Evolutionary conservation across 2,797 vertebrate genomes (phyloP).

Genomic region (Trematomus bernacchii): DNA sequence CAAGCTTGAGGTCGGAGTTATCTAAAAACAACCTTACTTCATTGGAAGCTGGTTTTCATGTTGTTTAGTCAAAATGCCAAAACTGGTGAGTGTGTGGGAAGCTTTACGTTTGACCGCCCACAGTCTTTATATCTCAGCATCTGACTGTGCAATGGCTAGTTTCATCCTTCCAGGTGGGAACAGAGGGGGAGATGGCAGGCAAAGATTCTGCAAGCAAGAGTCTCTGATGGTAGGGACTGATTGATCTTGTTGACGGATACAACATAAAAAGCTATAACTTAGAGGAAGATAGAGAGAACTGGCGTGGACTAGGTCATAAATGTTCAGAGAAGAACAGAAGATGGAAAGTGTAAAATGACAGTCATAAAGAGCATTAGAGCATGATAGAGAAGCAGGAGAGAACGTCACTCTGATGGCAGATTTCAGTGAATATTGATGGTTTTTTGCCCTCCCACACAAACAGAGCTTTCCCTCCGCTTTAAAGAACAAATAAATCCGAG

Average conservation of each 20-base stretch:
- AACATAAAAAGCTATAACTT: constrained; percentile 3
- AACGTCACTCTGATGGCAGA: constrained; percentile 17
- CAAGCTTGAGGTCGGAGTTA: constrained; percentile 22
- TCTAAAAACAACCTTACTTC: constrained; percentile 58
- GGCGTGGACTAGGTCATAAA: constrained; percentile 27
- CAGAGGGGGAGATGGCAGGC: constrained; percentile 17
- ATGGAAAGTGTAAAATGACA: constrained; percentile 24
- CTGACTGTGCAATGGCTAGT: constrained; percentile 31
- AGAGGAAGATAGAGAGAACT: constrained; percentile 1
- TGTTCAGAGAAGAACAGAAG: constrained; percentile 29
- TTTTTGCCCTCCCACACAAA: constrained; percentile 46
- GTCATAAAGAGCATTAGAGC: constrained; percentile 5
- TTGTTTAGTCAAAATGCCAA: constrained; percentile 54
- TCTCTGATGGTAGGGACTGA: constrained; percentile 1
- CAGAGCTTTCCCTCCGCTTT: constrained; percentile 53
- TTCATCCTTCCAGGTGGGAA: constrained; percentile 42
- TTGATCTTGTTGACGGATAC: constrained; percentile 17
- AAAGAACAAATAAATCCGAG: constrained; percentile 73
- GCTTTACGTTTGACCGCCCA: constrained; percentile 45
- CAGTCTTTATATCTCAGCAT: constrained; percentile 38
- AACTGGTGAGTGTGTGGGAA: constrained; percentile 66
- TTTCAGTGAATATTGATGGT: constrained; percentile 53
- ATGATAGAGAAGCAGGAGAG: constrained; percentile 3
- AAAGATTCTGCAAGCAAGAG: constrained; percentile 16
- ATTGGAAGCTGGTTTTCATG: constrained; percentile 61